Percentiles rank a stretch among this genome's conserved stretches.
Conservation (phyloP, 2,888 invertebrate genomes). For the Scaptomyza flava region DNA sequence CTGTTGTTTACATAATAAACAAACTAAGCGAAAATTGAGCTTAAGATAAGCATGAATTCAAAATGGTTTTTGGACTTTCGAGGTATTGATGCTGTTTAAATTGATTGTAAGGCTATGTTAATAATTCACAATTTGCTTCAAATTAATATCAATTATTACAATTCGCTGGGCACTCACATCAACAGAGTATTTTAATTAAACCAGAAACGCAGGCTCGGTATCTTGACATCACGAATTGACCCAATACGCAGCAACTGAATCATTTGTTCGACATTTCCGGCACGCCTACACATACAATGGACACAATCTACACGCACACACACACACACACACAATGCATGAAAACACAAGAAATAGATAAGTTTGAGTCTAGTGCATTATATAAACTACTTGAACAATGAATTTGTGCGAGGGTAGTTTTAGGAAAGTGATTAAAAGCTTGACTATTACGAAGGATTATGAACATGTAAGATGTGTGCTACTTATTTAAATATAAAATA, state of each 20-base stretch:
- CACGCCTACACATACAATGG: slow-evolving; percentile 3
- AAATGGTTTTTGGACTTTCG: slow-evolving; percentile 9
- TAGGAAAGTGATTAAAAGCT: background rate
- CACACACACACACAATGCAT: slow-evolving; percentile 8
- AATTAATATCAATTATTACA: slow-evolving; percentile 55
- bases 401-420: slow-evolving; percentile 9
- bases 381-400: slow-evolving; percentile 16
- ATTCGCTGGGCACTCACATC: slow-evolving; percentile 2
- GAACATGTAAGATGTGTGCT: too few relatives aligned
- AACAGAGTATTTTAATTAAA: slow-evolving; percentile 7
- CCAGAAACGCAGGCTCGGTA: background rate
- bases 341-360: slow-evolving; percentile 23
- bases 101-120: slow-evolving; percentile 20
- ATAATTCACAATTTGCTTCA: slow-evolving; percentile 59
- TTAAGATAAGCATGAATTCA: too few relatives aligned
- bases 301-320: background rate
- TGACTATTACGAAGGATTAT: too few relatives aligned
- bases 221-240: slow-evolving; percentile 12
- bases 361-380: slow-evolving; percentile 15
- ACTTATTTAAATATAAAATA: too few relatives aligned
- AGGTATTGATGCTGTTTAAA: slow-evolving; percentile 8
- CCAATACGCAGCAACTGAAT: slow-evolving; percentile 39
- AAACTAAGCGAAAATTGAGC: too few relatives aligned
- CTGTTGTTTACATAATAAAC: too few relatives aligned
- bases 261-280: slow-evolving; percentile 62